phyloP scores from a whole-genome alignment of 2,888 invertebrate genomes.

The Oxycera nigricornis region DNA sequence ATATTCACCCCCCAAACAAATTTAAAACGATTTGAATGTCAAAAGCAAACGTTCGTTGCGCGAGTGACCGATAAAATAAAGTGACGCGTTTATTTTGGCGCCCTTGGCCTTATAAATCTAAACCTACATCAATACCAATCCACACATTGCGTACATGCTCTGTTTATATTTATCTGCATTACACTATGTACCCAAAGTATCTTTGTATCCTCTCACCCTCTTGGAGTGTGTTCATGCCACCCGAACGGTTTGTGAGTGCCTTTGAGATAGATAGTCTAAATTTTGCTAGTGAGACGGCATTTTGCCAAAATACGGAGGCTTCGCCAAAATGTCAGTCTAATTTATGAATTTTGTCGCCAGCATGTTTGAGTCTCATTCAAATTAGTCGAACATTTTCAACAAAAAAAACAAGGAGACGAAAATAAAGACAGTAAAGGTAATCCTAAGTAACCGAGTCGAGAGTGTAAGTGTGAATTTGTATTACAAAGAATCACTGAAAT shows the following conservation, averaged over 20 bases:
- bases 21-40: slow-evolving; percentile 1
- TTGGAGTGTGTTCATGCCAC: neutral
- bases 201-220: neutral
- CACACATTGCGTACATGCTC: neutral
- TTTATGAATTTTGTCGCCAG: slow-evolving; percentile 9
- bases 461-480: neutral
- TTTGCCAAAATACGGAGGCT: neutral
- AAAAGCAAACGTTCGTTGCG: neutral
- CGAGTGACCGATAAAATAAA: neutral
- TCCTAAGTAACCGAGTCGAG: too few species aligned
- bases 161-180: neutral
- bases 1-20: neutral
- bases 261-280: slow-evolving; percentile 17
- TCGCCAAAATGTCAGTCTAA: neutral
- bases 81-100: neutral
- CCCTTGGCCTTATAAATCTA: neutral
- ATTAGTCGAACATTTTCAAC: too few species aligned
- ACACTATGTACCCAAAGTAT: neutral
- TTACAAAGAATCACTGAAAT: neutral
- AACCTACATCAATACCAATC: neutral
- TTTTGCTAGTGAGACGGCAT: neutral
- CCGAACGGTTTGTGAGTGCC: slow-evolving; percentile 7
- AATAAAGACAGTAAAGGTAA: too few species aligned
- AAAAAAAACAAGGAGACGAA: too few species aligned
- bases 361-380: neutral